Percentiles rank a stretch among this genome's conserved stretches.
Evolutionary conservation across 2,888 invertebrate genomes (phyloP).

Genomic region (Protodeltote pygarga): DNA sequence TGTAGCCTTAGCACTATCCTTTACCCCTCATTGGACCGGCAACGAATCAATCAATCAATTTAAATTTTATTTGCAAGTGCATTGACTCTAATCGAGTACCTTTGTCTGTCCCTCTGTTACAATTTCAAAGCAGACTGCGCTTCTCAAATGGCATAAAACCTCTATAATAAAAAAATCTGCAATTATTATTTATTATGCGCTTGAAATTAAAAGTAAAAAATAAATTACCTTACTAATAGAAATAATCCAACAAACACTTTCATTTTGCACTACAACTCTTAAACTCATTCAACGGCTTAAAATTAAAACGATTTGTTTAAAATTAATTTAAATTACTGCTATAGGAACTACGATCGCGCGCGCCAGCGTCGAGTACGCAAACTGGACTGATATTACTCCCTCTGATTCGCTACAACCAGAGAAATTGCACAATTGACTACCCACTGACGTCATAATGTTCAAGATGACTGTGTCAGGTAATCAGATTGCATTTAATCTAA

Average conservation of each 20-base stretch:
- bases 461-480: too few species aligned
- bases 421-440: constrained; percentile 22
- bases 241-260: constrained; percentile 46
- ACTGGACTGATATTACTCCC: constrained; percentile 33
- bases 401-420: constrained; percentile 11
- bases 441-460: constrained; percentile 21
- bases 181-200: too few species aligned
- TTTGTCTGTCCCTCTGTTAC: neutral
- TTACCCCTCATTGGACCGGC: constrained; percentile 9
- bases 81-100: constrained; percentile 16
- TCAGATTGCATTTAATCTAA: too few species aligned
- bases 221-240: constrained; percentile 39
- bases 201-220: neutral
- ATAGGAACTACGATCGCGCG: constrained; percentile 17
- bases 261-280: constrained; percentile 41
- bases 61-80: constrained; percentile 36
- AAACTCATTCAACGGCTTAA: constrained; percentile 9
- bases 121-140: neutral
- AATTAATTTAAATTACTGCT: neutral
- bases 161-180: too few species aligned
- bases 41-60: constrained; percentile 27
- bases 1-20: neutral
- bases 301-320: neutral
- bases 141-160: neutral
- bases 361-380: constrained; percentile 16